Base-by-base conservation (phyloP, 1,140 invertebrate genomes). In the Drosophila funebris region DNA sequence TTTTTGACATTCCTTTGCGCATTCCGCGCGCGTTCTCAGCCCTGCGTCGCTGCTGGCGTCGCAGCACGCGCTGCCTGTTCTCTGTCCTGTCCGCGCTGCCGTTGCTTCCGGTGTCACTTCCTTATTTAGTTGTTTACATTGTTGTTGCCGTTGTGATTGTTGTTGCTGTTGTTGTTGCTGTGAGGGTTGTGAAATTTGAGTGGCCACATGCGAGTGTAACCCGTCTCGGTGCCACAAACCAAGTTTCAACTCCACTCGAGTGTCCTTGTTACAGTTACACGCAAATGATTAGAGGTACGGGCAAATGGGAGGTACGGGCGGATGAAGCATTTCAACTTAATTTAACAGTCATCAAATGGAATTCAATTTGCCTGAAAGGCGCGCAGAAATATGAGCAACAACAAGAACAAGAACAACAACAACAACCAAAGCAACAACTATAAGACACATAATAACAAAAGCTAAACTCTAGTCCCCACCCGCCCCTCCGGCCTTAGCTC, bases 71-170 rank as follows among this genome's bases (percentile, higher is more conserved):
- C 78, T 70, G 73, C 76, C 53, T 56, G 66, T 9, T 9, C 33
- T 36, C 33, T 36, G 3, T 36, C 33, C 11, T 31, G 29, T 31
- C 16, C 31, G 6, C 13, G 37, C 58, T 37, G 46, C 36, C 20
- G 33, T 22, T 52, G 54, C 72, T 88, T 87, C 83, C 83, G 83
- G 78, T 87, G 84, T 87, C 83, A 87, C 83, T 87, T 87, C 83
- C 83, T 87, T 87, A 88, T 87, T 87, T 87, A 88, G 83, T 88
- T 88, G 83, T 87, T 78, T 76, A 77, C 72, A 63, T 76, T 75
- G 53, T 57, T 71, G 73, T 58, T 63, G 44, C 31, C 50, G 52
- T 44, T 67, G 41, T 48, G 50, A 11, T 24, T 61, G 58, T 52
- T 56, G 50, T 29, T 66, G 52, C 9, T 67, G 31, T 48, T 63